Conservation (phyloP, 1,140 invertebrate genomes). For the Anthonomus grandis region DNA sequence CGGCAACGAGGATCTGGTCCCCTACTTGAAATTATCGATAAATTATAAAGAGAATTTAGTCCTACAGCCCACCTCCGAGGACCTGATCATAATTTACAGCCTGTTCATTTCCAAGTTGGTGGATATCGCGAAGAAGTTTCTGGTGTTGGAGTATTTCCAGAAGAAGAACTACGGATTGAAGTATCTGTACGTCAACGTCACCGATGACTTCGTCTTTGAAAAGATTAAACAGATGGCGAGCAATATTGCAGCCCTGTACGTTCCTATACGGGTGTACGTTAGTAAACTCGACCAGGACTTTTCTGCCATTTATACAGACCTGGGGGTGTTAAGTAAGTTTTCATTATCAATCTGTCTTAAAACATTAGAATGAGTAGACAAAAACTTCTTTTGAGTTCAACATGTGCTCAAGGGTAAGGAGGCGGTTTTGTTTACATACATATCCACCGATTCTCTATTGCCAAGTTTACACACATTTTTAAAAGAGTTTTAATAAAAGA, state of each 20-base stretch:
- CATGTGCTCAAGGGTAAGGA: neutral
- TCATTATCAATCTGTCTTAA: neutral
- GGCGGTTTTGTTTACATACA: neutral
- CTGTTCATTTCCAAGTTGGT: conserved; percentile 50
- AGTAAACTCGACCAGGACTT: conserved; percentile 22
- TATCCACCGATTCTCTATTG: too few relatives aligned
- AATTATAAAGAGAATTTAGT: conserved; percentile 52
- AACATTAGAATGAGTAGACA: too few relatives aligned
- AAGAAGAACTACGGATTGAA: conserved; percentile 20
- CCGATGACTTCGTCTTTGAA: conserved; percentile 26
- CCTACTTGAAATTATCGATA: conserved; percentile 53
- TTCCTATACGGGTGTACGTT: conserved; percentile 25
- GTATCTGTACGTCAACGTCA: conserved; percentile 30
- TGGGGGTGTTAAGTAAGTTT: conserved; percentile 10
- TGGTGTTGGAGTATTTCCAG: conserved; percentile 49
- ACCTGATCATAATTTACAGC: conserved; percentile 50
- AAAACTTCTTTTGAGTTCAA: too few relatives aligned
- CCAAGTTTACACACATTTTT: too few relatives aligned
- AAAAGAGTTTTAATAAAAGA: too few relatives aligned
- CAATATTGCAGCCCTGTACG: conserved; percentile 31
- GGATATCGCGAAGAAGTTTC: conserved; percentile 50
- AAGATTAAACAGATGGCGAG: conserved; percentile 11
- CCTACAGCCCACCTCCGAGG: conserved; percentile 50
- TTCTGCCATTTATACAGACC: conserved; percentile 24
- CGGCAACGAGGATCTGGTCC: conserved; percentile 46